Evolutionary conservation across 2,113 vertebrate genomes (phyloP).

Genomic region (Platanista minor): DNA sequence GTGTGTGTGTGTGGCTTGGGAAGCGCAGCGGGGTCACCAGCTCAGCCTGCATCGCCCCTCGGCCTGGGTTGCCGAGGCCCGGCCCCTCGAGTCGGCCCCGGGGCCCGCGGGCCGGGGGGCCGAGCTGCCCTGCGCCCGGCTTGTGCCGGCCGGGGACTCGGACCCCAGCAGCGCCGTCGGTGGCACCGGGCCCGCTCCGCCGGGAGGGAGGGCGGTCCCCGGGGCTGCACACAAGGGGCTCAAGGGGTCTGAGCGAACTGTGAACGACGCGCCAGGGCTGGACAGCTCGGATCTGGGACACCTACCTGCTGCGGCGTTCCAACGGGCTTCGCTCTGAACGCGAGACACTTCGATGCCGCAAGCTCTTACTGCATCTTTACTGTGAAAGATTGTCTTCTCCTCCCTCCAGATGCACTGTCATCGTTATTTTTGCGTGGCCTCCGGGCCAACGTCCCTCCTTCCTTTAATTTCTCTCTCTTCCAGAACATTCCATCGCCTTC

Average conservation of each 20-base stretch:
- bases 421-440: constrained; percentile 10
- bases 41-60: background rate
- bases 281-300: background rate
- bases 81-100: background rate
- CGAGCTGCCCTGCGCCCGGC: background rate
- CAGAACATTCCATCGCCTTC: constrained; percentile 39
- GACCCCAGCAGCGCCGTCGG: accelerated
- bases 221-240: background rate
- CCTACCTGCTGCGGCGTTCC: background rate
- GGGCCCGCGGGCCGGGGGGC: too few relatives aligned
- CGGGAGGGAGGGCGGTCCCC: too few relatives aligned
- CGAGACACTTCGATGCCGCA: background rate
- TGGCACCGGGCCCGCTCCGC: accelerated
- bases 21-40: background rate
- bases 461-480: constrained; percentile 12
- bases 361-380: background rate
- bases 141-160: accelerated
- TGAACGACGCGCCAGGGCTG: background rate
- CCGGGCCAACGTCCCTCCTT: background rate
- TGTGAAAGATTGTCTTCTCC: background rate
- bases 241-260: background rate
- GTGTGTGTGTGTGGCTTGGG: background rate
- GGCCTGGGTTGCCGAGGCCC: background rate
- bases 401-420: background rate
- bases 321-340: background rate